Base-by-base conservation (phyloP, 2,113 vertebrate genomes). In the Nannospalax galili region DNA sequence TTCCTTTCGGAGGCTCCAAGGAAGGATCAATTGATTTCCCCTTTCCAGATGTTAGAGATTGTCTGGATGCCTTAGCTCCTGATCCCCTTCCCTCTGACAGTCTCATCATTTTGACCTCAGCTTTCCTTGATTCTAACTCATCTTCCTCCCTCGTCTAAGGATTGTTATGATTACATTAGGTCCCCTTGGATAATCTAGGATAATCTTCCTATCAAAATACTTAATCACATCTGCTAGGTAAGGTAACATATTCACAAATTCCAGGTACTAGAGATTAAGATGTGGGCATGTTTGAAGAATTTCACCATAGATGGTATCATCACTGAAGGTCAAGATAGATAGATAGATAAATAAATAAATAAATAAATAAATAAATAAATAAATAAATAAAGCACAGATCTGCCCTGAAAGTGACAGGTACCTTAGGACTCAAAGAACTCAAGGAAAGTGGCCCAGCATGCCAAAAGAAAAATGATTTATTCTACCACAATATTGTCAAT, bases 211-310 rank as follows among this genome's bases (percentile, higher is more conserved):
- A 65, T n/a, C 32, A 62, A 84, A 32, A n/a, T 37, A 74, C 22
- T 60, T 92, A 79, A 79, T 64, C 42, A 67, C 37, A 92, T 89
- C 35, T 91, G 32, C 79, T 32, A 56, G 81, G 26, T 80, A 82
- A 90, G 78, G 77, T 80, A 67, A 69, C 67, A 78, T 86, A 79
- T 64, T 74, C 62, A 62, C 8, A 67, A 0, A 2, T 84, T 74
- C 60, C 20, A 82, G 19, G 19, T 35, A n/a, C 17, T 1, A 48
- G 30, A 69, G 42, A 69, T 86, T 35, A 58, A 77, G 40, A 28
- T 69, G 14, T 89, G 16, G 30, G 11, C 28, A 67, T 80, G 58
- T 74, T 84, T 90, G 40, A 92, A 52, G 28, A 89, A n/a, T 5
- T 7, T n/a, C 56, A 10, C 32, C 24, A 64, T 26, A 58, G 15